Evolutionary conservation across 2,113 vertebrate species (phyloP), one percentile per base, ranked within the genome.

Genomic region (Epinephelus fuscoguttatus): DNA sequence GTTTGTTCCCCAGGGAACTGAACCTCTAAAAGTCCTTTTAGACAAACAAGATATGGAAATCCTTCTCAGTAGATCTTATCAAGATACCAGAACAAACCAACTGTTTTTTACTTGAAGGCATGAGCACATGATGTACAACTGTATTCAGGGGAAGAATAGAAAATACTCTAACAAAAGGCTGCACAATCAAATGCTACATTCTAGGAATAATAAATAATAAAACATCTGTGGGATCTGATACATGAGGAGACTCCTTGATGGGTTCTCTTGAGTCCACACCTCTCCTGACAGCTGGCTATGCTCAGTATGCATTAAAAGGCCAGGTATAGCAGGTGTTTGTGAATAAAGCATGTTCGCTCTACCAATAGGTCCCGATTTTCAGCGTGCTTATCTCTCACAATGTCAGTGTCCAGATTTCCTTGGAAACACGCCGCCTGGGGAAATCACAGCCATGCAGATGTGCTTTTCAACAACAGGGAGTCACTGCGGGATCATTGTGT

Each of bases 271-370:
- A 55, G 21, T 70, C 62, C 42, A n/a, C 78, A 40, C 21, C 53
- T 79, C 52, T 52, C 10, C 25, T 37, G 40, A 75, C 82, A 88
- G 78, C 70, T 81, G 78, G 47, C 68, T 66, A 40, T 79, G 25
- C 81, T 86, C 49, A 71, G 75, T 82, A 81, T 85, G 84, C 85
- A 89, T 89, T 87, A 70, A 84, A 85, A 79, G 33, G 74, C 37
- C 78, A 78, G 83, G 88, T 84, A 75, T 66, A 76, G 84, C 90
- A 86, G 83, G 69, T 90, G 88, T 88, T 87, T 81, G 33, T 84
- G 84, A 90, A 92, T 90, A 89, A 91, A 78, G 75, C 59, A 92
- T 86, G 84, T 21, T 77, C 74, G 12, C 67, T 73, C 40, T 17
- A 75, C 64, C 81, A 71, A 25, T 0, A 13, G 33, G 49, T 73